Percentiles rank a stretch among this genome's conserved stretches.
Conservation (phyloP, 2,888 invertebrate species). For the Crioceris asparagi region DNA sequence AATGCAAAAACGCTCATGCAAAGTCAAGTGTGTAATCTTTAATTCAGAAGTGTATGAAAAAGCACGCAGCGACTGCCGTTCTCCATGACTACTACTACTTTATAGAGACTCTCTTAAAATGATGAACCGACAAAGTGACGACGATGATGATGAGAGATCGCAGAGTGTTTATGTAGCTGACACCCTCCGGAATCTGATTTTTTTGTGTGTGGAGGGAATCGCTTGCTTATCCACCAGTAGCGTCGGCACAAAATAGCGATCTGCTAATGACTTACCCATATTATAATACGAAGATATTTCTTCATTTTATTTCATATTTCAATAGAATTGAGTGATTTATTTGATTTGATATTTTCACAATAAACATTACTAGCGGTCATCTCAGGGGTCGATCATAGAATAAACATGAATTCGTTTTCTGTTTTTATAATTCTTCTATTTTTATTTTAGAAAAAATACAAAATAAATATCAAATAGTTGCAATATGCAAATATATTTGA, state of each 20-base stretch:
- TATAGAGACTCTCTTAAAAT: slow-evolving; percentile 16
- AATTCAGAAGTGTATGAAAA: slow-evolving; percentile 24
- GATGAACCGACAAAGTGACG: slow-evolving; percentile 31
- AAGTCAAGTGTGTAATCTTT: slow-evolving; percentile 23
- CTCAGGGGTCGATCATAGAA: too few relatives aligned
- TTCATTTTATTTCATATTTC: too few relatives aligned
- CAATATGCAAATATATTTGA: too few relatives aligned
- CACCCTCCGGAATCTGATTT: slow-evolving; percentile 36
- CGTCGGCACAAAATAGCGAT: slow-evolving; percentile 6
- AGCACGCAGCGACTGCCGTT: slow-evolving; percentile 13
- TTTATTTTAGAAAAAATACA: too few relatives aligned
- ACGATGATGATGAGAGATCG: slow-evolving; percentile 24
- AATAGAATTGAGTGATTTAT: too few relatives aligned
- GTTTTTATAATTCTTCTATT: too few relatives aligned
- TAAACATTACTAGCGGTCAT: too few relatives aligned
- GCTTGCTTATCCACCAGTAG: slow-evolving; percentile 22
- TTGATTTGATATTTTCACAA: too few relatives aligned
- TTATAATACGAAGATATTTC: too few relatives aligned
- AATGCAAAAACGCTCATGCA: too few relatives aligned
- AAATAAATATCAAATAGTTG: too few relatives aligned
- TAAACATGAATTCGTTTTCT: too few relatives aligned
- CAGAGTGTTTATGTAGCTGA: slow-evolving; percentile 36
- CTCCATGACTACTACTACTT: slow-evolving; percentile 9
- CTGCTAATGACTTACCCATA: slow-evolving; percentile 1
- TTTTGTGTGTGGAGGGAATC: slow-evolving; percentile 22